phyloP scores from a whole-genome alignment of 2,888 invertebrate species.

The Apamea anceps region DNA sequence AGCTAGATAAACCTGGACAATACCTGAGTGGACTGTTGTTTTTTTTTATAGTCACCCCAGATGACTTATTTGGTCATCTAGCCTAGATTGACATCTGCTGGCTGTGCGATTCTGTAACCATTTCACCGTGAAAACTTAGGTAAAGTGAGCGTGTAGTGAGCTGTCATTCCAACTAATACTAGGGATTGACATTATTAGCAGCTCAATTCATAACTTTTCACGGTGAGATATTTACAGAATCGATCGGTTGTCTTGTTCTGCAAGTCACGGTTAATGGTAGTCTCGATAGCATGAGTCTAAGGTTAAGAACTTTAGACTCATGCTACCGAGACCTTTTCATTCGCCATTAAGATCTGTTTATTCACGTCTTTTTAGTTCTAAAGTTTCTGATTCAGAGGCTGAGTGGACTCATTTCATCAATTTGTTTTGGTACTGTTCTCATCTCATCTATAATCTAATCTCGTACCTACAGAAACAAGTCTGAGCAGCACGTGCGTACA shows the following conservation, averaged over 20 bases:
- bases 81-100: slow-evolving; percentile 71
- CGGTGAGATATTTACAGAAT: too few species aligned
- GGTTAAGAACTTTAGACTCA: neutral
- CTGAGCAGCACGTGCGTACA: slow-evolving; percentile 11
- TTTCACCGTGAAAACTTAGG: too few species aligned
- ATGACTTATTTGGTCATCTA: slow-evolving; percentile 66
- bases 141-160: too few species aligned
- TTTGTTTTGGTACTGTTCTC: slow-evolving; percentile 13
- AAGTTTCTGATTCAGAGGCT: neutral
- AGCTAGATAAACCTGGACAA: slow-evolving; percentile 8
- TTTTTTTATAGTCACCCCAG: slow-evolving; percentile 53
- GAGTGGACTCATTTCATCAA: slow-evolving; percentile 15
- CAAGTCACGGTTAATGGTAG: too few species aligned
- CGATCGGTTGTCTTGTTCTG: slow-evolving; percentile 49
- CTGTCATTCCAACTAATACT: too few species aligned
- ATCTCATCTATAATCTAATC: slow-evolving; percentile 33
- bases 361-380: neutral
- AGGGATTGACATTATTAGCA: too few species aligned
- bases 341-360: neutral
- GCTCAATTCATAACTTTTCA: too few species aligned
- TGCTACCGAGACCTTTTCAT: neutral
- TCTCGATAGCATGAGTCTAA: too few species aligned
- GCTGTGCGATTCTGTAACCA: too few species aligned
- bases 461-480: slow-evolving; percentile 17
- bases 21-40: slow-evolving; percentile 52